These are phyloP conservation scores for Chelonoidis abingdonii DNA, from an alignment of 2,113 vertebrate genomes.

Conservation along the genomic window DNA sequence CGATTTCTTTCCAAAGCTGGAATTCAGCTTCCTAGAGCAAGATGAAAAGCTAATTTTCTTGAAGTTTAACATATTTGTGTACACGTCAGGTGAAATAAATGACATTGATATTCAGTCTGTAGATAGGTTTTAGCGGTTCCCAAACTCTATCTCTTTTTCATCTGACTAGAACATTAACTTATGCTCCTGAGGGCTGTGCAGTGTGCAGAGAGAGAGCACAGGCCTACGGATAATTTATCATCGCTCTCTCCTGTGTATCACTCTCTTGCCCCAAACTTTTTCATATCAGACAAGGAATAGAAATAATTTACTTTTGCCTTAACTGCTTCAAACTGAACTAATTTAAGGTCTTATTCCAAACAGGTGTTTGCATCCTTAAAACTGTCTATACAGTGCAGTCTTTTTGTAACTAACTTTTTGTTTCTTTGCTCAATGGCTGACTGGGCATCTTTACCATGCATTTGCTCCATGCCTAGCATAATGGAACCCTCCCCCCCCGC, in stretches of 20 bases:
- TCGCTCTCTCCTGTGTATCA: conserved; percentile 6
- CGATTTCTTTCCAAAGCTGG: conserved; percentile 66
- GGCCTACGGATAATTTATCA: conserved; percentile 59
- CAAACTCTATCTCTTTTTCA: conserved; percentile 64
- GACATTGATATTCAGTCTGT: conserved; percentile 49
- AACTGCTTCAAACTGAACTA: not conserved
- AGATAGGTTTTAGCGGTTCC: conserved; percentile 64
- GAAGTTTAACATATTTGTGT: conserved; percentile 66
- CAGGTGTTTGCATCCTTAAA: not conserved
- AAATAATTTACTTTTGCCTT: conserved; percentile 23
- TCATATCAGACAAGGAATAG: conserved; percentile 14
- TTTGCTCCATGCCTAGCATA: not conserved
- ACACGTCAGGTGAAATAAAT: conserved; percentile 70
- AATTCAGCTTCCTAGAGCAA: conserved; percentile 70
- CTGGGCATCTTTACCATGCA: not conserved
- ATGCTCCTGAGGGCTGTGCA: conserved; percentile 60
- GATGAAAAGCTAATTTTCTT: conserved; percentile 75
- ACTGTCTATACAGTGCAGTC: not conserved
- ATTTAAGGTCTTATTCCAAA: not conserved
- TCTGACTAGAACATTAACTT: conserved; percentile 74
- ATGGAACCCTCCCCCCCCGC: not conserved
- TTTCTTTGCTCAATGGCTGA: not conserved
- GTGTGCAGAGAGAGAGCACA: conserved; percentile 44
- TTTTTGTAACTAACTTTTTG: not conserved
- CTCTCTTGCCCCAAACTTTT: conserved; percentile 16